phyloP scores from a whole-genome alignment of 1,140 invertebrate species.

The Rhyzopertha dominica region DNA sequence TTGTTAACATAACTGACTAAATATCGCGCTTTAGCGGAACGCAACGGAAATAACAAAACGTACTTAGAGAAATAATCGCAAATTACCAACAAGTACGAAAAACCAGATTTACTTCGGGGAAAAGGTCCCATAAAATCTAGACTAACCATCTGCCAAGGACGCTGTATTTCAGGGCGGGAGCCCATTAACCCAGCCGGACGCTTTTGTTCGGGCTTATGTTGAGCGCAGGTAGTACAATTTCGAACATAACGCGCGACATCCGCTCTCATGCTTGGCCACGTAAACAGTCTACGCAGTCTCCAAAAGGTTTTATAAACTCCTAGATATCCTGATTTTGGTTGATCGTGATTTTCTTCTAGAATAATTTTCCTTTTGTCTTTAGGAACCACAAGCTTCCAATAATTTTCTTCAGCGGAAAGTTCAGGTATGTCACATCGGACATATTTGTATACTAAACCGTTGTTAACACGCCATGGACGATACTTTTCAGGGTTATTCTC shows the following conservation, averaged over 20 bases:
- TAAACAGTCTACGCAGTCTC: neutral
- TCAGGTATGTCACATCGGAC: neutral
- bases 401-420: neutral
- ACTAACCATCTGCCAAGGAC: conserved; percentile 12
- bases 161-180: neutral
- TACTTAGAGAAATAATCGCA: conserved; percentile 43
- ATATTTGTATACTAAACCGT: neutral
- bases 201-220: conserved; percentile 4
- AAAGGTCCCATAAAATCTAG: conserved; percentile 19
- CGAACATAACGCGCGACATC: conserved; percentile 6
- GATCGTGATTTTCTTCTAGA: conserved; percentile 12
- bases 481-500: neutral
- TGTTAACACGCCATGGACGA: neutral
- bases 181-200: neutral
- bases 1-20: too few relatives aligned
- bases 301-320: conserved; percentile 8
- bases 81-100: conserved; percentile 10
- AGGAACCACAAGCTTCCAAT: neutral
- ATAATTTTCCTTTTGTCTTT: neutral
- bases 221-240: neutral
- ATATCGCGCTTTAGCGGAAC: conserved; percentile 24
- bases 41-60: conserved; percentile 19
- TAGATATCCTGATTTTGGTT: conserved; percentile 24
- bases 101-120: neutral
- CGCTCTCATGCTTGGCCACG: conserved; percentile 8